Evolutionary conservation across 2,113 vertebrate species (phyloP).

Genomic region (Caranx ignobilis): DNA sequence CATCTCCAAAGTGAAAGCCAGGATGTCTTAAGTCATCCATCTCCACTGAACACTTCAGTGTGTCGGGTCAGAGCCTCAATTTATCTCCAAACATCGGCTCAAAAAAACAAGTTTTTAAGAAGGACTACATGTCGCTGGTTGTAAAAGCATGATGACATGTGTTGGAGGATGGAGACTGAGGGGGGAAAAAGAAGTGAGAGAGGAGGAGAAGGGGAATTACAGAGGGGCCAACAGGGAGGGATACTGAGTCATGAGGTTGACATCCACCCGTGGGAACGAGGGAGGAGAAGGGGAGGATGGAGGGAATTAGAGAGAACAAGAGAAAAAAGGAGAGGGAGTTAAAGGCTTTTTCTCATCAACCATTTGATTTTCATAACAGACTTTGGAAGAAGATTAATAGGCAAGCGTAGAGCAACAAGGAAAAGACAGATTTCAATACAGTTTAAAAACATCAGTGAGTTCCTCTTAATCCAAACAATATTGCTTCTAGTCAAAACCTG

Average conservation of each 20-base stretch:
- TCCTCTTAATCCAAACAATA: too few relatives aligned
- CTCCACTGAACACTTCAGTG: not conserved
- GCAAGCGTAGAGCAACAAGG: too few relatives aligned
- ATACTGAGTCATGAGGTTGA: conserved; percentile 49
- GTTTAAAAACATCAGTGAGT: too few relatives aligned
- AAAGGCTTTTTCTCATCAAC: conserved; percentile 35
- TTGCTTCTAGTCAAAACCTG: too few relatives aligned
- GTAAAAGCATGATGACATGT: not conserved
- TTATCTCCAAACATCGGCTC: not conserved
- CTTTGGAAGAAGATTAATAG: not conserved
- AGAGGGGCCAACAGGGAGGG: conserved; percentile 52
- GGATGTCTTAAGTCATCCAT: conserved; percentile 1
- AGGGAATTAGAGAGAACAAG: not conserved
- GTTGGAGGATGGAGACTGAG: conserved; percentile 11
- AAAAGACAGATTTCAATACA: too few relatives aligned
- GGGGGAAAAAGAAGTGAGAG: not conserved
- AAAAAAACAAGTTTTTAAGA: not conserved
- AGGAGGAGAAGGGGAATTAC: conserved; percentile 43
- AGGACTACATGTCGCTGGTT: not conserved
- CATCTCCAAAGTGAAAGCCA: not conserved
- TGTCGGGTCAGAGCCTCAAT: not conserved
- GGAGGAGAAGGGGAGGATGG: conserved; percentile 8
- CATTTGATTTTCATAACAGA: conserved; percentile 39
- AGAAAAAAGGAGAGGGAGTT: not conserved
- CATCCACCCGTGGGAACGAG: conserved; percentile 62